phyloP scores from a whole-genome alignment of 2,797 vertebrate genomes.

The Zalophus californianus region DNA sequence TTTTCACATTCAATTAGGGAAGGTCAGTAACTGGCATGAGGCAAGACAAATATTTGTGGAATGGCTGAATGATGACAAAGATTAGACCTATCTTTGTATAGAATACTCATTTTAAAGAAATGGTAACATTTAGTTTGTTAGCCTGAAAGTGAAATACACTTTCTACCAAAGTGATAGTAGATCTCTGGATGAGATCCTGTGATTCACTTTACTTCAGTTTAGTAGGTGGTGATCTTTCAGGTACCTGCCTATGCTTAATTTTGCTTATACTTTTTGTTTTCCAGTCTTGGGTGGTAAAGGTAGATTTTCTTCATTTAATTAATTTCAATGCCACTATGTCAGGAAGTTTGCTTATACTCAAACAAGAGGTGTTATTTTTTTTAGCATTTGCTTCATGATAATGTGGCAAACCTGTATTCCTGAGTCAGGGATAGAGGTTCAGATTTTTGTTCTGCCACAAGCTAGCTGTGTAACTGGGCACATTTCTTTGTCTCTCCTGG shows the following conservation, averaged over 20 bases:
- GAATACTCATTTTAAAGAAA: background rate
- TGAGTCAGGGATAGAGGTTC: background rate
- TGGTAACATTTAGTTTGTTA: background rate
- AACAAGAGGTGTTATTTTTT: background rate
- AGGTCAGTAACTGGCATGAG: background rate
- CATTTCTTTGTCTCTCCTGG: background rate
- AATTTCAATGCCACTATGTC: background rate
- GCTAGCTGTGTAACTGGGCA: background rate
- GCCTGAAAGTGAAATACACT: background rate
- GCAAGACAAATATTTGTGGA: background rate
- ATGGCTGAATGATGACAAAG: background rate
- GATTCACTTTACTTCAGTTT: background rate
- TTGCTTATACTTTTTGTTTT: background rate
- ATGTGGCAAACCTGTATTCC: background rate
- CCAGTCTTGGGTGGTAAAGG: background rate
- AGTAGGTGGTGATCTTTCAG: background rate
- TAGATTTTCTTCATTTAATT: background rate
- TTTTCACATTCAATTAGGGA: background rate
- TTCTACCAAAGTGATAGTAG: background rate
- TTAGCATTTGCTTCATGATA: background rate
- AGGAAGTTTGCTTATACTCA: background rate
- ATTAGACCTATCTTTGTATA: background rate
- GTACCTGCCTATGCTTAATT: background rate
- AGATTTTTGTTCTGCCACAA: background rate
- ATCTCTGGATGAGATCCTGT: background rate